Conservation (phyloP, 2,888 invertebrate species). For the Opisthograptis luteolata region DNA sequence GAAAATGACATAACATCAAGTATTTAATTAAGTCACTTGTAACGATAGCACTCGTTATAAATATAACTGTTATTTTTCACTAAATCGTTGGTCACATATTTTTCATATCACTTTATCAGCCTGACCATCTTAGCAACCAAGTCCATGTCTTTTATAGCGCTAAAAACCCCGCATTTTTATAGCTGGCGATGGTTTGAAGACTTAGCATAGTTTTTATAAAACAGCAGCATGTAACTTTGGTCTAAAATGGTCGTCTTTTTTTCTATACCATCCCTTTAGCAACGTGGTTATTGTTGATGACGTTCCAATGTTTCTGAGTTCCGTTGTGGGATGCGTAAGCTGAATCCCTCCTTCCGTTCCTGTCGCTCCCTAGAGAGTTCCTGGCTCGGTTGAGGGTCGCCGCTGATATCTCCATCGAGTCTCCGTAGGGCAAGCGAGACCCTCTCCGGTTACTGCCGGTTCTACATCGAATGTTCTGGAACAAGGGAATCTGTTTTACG, state of each 20-base stretch:
- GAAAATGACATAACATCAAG: slow-evolving; percentile 12
- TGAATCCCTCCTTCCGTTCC: slow-evolving; percentile 61
- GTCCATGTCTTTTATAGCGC: too few relatives aligned
- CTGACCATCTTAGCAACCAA: slow-evolving; percentile 5
- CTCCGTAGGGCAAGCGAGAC: slow-evolving; percentile 74
- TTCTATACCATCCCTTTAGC: slow-evolving; percentile 39
- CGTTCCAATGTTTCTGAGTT: slow-evolving; percentile 67
- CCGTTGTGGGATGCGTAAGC: slow-evolving; percentile 58
- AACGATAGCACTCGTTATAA: too few relatives aligned
- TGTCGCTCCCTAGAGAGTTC: slow-evolving; percentile 59
- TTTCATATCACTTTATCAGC: slow-evolving; percentile 16
- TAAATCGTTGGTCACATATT: slow-evolving; percentile 17
- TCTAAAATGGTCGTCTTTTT: slow-evolving; percentile 15
- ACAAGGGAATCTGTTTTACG: slow-evolving; percentile 28
- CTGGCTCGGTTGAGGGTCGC: slow-evolving; percentile 71
- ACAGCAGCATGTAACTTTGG: slow-evolving; percentile 12
- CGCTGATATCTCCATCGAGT: slow-evolving; percentile 80
- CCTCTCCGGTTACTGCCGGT: slow-evolving; percentile 64
- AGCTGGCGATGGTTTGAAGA: too few relatives aligned
- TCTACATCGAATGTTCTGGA: slow-evolving; percentile 65
- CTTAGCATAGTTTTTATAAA: too few relatives aligned
- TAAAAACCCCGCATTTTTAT: too few relatives aligned
- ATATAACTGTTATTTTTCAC: slow-evolving; percentile 22
- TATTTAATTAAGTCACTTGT: slow-evolving; percentile 2
- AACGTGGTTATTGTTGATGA: slow-evolving; percentile 70